Conservation (phyloP, 2,797 vertebrate species). For the Melanotaenia maccullochi region DNA sequence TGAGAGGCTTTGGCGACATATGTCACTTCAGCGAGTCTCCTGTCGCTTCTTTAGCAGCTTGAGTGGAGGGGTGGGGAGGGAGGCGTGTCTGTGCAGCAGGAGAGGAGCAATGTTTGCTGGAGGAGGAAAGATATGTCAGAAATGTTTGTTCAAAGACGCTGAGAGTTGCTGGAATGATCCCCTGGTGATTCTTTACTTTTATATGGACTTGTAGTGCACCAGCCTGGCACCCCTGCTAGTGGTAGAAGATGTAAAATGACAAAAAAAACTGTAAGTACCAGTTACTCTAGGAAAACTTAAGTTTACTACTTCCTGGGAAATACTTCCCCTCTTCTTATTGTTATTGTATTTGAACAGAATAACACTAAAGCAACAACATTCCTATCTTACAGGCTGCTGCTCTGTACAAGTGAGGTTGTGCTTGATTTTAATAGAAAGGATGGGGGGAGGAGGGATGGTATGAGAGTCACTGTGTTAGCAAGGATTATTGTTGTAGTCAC, state of each 20-base stretch:
- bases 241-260: conserved; percentile 66
- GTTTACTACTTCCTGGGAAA: not conserved
- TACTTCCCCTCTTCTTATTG: conserved; percentile 8
- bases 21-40: conserved; percentile 80
- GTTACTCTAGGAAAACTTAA: conserved; percentile 36
- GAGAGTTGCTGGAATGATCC: conserved; percentile 58
- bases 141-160: conserved; percentile 61
- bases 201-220: conserved; percentile 47
- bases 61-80: conserved; percentile 66
- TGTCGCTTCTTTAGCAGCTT: conserved; percentile 68
- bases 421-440: conserved; percentile 16
- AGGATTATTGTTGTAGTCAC: conserved; percentile 70
- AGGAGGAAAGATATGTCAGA: conserved; percentile 69
- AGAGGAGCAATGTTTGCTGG: conserved; percentile 56
- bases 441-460: not conserved
- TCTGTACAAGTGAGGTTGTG: conserved; percentile 5
- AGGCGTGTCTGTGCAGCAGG: conserved; percentile 63
- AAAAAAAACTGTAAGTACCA: conserved; percentile 67
- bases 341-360: conserved; percentile 18
- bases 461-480: conserved; percentile 40
- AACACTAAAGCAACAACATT: not conserved
- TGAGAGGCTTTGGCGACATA: conserved; percentile 84
- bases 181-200: conserved; percentile 41
- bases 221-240: conserved; percentile 35
- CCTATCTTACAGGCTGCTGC: conserved; percentile 8